phyloP scores from a whole-genome alignment of 2,797 vertebrate genomes.

The Sebastes iracundus region DNA sequence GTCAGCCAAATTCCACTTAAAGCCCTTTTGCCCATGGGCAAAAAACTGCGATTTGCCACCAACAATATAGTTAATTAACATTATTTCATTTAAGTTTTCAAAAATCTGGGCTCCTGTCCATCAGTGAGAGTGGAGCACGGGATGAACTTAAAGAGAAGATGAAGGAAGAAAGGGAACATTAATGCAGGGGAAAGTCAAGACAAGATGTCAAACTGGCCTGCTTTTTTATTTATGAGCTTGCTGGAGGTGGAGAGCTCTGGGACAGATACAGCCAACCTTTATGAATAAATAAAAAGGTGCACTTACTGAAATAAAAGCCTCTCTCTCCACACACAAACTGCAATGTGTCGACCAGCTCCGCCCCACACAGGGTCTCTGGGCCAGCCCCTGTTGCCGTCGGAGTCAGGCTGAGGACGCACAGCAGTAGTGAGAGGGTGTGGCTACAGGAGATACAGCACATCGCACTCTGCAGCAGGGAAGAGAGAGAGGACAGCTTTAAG shows the following conservation, averaged over 20 bases:
- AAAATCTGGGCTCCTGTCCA: conserved; percentile 18
- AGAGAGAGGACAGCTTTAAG: conserved; percentile 29
- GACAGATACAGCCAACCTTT: conserved; percentile 75
- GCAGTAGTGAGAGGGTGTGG: conserved; percentile 94
- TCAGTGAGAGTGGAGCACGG: neutral
- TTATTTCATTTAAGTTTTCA: conserved; percentile 43
- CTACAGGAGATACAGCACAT: conserved; percentile 90
- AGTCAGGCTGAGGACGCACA: conserved; percentile 96
- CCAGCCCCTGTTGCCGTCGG: conserved; percentile 87
- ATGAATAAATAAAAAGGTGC: conserved; percentile 89
- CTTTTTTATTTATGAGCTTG: conserved; percentile 84
- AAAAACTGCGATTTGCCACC: conserved; percentile 49
- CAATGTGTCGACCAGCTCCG: conserved; percentile 98
- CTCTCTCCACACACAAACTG: conserved; percentile 99
- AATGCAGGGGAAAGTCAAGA: conserved; percentile 70
- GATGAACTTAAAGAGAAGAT: conserved; percentile 30
- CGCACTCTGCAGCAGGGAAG: conserved; percentile 86
- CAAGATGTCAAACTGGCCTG: conserved; percentile 72
- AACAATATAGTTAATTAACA: conserved; percentile 55
- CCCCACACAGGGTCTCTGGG: conserved; percentile 96
- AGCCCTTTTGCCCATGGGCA: conserved; percentile 42
- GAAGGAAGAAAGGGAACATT: conserved; percentile 50
- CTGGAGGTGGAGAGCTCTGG: conserved; percentile 76
- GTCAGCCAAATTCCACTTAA: conserved; percentile 75
- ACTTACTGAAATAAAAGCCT: conserved; percentile 99